Base-by-base conservation (phyloP, 2,888 invertebrate species). In the Lithosia quadra region DNA sequence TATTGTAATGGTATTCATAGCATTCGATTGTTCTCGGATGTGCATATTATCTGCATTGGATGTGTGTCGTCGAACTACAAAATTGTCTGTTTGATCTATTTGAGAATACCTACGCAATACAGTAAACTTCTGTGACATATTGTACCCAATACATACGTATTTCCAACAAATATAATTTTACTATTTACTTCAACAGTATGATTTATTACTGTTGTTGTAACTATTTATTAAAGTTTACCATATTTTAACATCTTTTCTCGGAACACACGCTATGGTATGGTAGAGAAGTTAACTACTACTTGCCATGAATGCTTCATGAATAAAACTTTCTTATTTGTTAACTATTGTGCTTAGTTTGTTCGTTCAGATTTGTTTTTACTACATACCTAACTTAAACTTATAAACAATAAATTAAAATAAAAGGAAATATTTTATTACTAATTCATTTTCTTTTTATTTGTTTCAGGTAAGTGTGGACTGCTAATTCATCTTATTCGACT, bases 21-120 rank as follows among this genome's bases (percentile, higher is more conserved):
- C 78, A 71, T 71, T 73, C 76, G 78, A 81, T 81, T 82, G 80
- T 77, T 81, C 77, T 80, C 72, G 66, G 68, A 69, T 74, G 78
- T 75, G 62, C 73, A 69, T 74, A 73, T 68, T 73, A 77, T 80
- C 71, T 71, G 63, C 53, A 62, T 70, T 65, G 61, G 66, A 79
- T 75, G 64, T 75, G 67, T 81, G 77, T 76, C 77, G 73, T 79
- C 76, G 79, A 79, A 79, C 79, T 77, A 75, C 75, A 68, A 69
- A 73, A 71, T 63, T 70, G 67, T n/a, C 67, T 75, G 73, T 73
- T 75, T 77, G 79, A 75, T 75, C 69, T 80, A 71, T 76, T 79
- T 73, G 59, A 67, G 68, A 75, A 65, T 55, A 69, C 68, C n/a
- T 59, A 60, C 62, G 53, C 53, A 53, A 34, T 58, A 39, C 21